These are phyloP conservation scores for Scaptomyza cyrtandrae DNA, from an alignment of 2,888 invertebrate genomes.

Conservation along the genomic window DNA sequence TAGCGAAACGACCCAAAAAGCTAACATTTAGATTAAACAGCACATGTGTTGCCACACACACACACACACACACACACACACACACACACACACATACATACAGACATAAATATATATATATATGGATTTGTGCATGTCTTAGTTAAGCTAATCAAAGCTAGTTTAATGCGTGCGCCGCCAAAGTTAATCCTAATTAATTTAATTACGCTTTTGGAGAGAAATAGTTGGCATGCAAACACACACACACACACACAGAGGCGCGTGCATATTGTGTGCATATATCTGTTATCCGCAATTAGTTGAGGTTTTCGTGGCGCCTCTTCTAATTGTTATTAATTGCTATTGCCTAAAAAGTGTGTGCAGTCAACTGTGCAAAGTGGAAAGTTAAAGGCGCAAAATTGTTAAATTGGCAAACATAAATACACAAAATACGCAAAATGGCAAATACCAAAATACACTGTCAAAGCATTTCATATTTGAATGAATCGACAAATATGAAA, in stretches of 20 bases:
- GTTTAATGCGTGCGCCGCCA: slow-evolving; percentile 78
- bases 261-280: slow-evolving; percentile 10
- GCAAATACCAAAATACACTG: neutral
- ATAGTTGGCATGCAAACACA: slow-evolving; percentile 38
- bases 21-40: slow-evolving; percentile 74
- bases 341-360: slow-evolving; percentile 34
- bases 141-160: slow-evolving; percentile 77
- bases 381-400: slow-evolving; percentile 14
- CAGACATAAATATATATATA: slow-evolving; percentile 50
- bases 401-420: neutral
- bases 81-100: slow-evolving; percentile 9
- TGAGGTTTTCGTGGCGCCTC: slow-evolving; percentile 52
- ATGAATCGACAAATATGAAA: slow-evolving; percentile 67
- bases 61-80: slow-evolving; percentile 6
- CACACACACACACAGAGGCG: slow-evolving; percentile 10
- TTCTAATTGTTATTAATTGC: slow-evolving; percentile 74
- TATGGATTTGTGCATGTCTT: slow-evolving; percentile 64
- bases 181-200: slow-evolving; percentile 80
- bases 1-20: slow-evolving; percentile 59
- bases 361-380: slow-evolving; percentile 24
- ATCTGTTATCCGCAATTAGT: slow-evolving; percentile 70
- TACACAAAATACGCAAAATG: slow-evolving; percentile 7
- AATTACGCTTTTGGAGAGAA: slow-evolving; percentile 72
- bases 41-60: slow-evolving; percentile 52
- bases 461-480: slow-evolving; percentile 39